Evolutionary conservation across 2,888 invertebrate species (phyloP), one percentile per base, ranked within the genome.

Genomic region (Lomographa bimaculata): DNA sequence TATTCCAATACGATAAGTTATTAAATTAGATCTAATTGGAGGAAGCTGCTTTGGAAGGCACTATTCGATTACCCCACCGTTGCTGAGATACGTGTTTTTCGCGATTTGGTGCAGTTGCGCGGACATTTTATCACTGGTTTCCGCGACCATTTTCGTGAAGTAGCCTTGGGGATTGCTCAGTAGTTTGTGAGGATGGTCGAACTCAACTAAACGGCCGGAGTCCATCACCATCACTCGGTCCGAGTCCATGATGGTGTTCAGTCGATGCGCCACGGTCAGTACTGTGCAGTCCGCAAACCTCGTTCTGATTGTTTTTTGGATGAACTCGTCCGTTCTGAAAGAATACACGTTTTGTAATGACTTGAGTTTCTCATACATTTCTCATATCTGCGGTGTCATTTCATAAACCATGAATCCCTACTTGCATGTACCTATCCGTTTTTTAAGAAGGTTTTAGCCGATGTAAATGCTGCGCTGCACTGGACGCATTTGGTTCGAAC

Each of bases 221-320:
- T 96, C 95, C 93, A 98, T 94, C 1, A 97, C 97, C 68, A 97
- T 90, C 7, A 97, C 94, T 44, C 94, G 91, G 82, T 97, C 96
- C 0, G 96, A 96, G 78, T 98, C 97, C 94, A 98, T 97, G 48
- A 98, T 95, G 0, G 97, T 98, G 72, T 97, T 94, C 12, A 98
- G 89, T 21, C 98, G 91, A 81, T 98, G 97, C 2, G 97, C 97
- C 17, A 98, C 96, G 0, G 97, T 97, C 20, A 98, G 79, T 4
- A 98, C 97, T 0, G 97, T 97, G 75, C 96, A 97, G 8, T 93
- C 84, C 6, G 90, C 90, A 71, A 97, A 97, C 64, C 95, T 94
- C 20, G 89, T 90, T 37, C 96, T 90, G 38, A 97, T 96, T 0
- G 97, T 96, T 65, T 90, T 91, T 76, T 97, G 97, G 60, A 97